These are phyloP conservation scores for Phlogophora meticulosa DNA, from an alignment of 2,888 invertebrate species.

Conservation along the genomic window DNA sequence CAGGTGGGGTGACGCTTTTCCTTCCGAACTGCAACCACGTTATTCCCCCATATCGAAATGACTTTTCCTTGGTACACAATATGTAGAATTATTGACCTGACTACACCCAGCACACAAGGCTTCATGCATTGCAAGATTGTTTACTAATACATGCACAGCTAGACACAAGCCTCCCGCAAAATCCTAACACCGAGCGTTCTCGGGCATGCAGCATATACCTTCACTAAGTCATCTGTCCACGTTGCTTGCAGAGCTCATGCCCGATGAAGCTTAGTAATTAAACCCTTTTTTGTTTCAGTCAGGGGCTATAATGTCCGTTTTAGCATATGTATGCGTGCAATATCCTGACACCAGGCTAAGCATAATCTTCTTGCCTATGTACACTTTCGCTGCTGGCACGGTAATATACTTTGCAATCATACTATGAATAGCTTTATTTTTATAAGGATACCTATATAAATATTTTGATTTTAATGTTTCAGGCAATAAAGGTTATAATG, in stretches of 20 bases:
- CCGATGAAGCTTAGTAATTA: neutral
- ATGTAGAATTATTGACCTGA: no score
- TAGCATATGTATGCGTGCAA: constrained; percentile 96
- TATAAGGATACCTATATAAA: neutral
- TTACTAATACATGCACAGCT: no score
- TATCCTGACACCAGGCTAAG: constrained; percentile 97
- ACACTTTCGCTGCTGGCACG: constrained; percentile 96
- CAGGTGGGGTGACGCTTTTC: no score
- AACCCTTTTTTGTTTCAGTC: constrained; percentile 92
- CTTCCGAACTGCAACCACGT: no score
- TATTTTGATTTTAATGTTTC: constrained; percentile 66
- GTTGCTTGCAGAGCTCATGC: neutral
- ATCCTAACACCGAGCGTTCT: neutral
- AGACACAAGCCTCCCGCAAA: no score
- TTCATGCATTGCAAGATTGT: no score
- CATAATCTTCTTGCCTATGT: constrained; percentile 97
- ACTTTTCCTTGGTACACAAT: no score
- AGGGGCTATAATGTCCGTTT: constrained; percentile 97
- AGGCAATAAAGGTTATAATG: constrained; percentile 97
- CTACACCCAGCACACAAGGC: no score
- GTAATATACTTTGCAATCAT: constrained; percentile 86
- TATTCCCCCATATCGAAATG: no score
- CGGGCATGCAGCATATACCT: no score
- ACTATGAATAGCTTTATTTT: neutral
- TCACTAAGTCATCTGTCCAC: no score